A percentile compares a stretch with the other conserved stretches of the same genome.
Evolutionary conservation across 2,797 vertebrate species (phyloP).

Genomic region (Chelonia mydas): DNA sequence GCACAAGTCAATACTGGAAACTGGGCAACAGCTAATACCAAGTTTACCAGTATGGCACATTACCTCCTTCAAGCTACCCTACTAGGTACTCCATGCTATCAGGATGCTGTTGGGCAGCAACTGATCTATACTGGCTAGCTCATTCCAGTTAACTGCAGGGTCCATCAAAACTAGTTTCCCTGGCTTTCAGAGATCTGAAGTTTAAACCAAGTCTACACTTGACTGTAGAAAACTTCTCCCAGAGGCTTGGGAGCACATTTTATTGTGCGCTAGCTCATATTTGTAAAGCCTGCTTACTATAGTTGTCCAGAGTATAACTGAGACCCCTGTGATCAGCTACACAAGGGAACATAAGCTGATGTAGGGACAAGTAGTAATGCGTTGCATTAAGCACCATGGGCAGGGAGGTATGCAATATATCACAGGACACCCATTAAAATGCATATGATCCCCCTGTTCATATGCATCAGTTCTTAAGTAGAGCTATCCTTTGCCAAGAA

Average conservation of each 20-base stretch:
- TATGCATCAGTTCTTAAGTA: not conserved
- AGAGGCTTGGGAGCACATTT: not conserved
- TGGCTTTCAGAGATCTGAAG: not conserved
- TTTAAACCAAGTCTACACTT: not conserved
- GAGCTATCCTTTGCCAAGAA: not conserved
- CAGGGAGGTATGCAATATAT: not conserved
- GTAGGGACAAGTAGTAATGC: not conserved
- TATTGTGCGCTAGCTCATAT: not conserved
- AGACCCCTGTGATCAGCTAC: not conserved
- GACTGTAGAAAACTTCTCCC: not conserved
- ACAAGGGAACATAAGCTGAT: not conserved
- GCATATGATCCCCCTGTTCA: too few relatives aligned
- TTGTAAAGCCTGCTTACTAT: not conserved
- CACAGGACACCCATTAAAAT: not conserved
- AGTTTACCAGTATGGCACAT: constrained; percentile 3
- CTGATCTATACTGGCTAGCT: not conserved
- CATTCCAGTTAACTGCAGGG: not conserved
- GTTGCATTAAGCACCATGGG: not conserved
- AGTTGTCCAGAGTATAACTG: not conserved
- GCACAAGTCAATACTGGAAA: not conserved
- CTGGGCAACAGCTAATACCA: not conserved
- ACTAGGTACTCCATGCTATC: not conserved
- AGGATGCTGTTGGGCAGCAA: not conserved
- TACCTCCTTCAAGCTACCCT: not conserved
- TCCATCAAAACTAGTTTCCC: not conserved